These are phyloP conservation scores for Cartodere bifasciata DNA, from an alignment of 2,888 invertebrate genomes.

Conservation along the genomic window DNA sequence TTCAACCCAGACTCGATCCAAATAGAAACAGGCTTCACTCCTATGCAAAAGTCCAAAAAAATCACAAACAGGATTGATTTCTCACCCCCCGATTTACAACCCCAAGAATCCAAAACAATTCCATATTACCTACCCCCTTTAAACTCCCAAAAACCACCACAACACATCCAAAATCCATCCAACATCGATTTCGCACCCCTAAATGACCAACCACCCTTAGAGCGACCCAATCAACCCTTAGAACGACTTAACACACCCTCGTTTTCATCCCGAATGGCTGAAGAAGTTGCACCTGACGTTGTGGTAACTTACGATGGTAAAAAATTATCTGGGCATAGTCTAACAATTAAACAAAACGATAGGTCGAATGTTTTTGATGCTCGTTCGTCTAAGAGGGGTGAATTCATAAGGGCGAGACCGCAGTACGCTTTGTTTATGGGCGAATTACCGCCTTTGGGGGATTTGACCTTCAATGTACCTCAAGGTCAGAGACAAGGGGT, in stretches of 20 bases:
- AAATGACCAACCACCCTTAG: too few species aligned
- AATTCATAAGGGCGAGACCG: slow-evolving; percentile 49
- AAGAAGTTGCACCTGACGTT: slow-evolving; percentile 37
- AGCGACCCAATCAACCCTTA: slow-evolving; percentile 25
- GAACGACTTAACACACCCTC: too few species aligned
- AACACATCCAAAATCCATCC: slow-evolving; percentile 20
- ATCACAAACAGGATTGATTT: slow-evolving; percentile 40
- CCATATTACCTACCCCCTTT: slow-evolving; percentile 64
- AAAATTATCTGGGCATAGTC: slow-evolving; percentile 53
- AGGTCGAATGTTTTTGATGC: slow-evolving; percentile 20
- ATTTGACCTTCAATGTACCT: slow-evolving; percentile 30
- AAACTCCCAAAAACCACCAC: slow-evolving; percentile 29
- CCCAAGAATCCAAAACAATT: slow-evolving; percentile 59
- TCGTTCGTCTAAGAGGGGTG: slow-evolving; percentile 41
- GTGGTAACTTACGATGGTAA: slow-evolving; percentile 68
- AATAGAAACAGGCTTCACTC: slow-evolving; percentile 74
- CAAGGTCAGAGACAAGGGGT: slow-evolving; percentile 25
- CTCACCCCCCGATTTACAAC: slow-evolving; percentile 28
- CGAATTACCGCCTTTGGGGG: slow-evolving; percentile 51
- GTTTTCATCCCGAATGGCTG: slow-evolving; percentile 17
- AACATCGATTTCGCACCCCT: slow-evolving; percentile 37
- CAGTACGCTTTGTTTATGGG: slow-evolving; percentile 66
- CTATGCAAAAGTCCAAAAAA: slow-evolving; percentile 51
- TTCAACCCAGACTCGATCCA: slow-evolving; percentile 72
- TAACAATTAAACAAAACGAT: slow-evolving; percentile 33